phyloP scores from a whole-genome alignment of 2,113 vertebrate species.

The Danio rerio region GRCz12tu NC_133188.1:3434501-3435000 shows the following conservation, averaged over 20 bases:
- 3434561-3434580: not conserved
- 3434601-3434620: not conserved
- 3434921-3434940: no score
- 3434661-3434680: conserved; percentile 13
- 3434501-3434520: not conserved
- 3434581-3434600: conserved; percentile 3
- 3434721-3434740: not conserved
- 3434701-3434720: not conserved
- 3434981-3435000: no score
- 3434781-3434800: not conserved
- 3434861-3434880: no score
- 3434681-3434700: not conserved
- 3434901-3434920: no score
- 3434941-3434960: no score
- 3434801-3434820: no score
- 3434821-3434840: not conserved
- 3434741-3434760: not conserved
- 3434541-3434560: not conserved
- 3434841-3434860: no score
- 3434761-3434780: not conserved
- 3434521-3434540: not conserved
- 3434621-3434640: not conserved
- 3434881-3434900: no score
- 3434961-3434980: no score
- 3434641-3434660: not conserved